phyloP scores from a whole-genome alignment of 2,888 invertebrate species.

The Leptinotarsa tumamoca region DNA sequence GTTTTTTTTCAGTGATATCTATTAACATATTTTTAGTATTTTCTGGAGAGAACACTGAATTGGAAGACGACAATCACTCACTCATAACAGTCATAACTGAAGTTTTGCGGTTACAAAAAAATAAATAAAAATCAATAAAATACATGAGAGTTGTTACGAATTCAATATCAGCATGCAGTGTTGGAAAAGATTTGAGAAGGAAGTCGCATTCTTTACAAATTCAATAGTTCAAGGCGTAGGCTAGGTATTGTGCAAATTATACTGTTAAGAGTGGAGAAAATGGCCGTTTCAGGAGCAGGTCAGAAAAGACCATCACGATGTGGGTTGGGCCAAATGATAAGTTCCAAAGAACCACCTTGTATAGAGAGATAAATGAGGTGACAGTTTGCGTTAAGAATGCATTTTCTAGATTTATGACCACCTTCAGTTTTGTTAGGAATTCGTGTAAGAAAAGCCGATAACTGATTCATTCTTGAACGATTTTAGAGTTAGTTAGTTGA shows the following conservation, averaged over 20 bases:
- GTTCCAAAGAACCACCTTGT: not conserved
- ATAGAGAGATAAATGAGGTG: conserved; percentile 8
- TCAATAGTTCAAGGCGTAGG: not conserved
- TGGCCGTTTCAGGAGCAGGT: not conserved
- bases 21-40: not conserved
- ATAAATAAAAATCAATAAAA: too few species aligned
- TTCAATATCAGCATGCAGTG: too few species aligned
- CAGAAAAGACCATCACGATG: conserved; percentile 3
- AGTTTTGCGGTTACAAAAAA: too few species aligned
- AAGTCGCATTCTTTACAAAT: not conserved
- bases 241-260: not conserved
- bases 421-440: not conserved
- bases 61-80: too few species aligned
- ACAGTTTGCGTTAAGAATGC: not conserved
- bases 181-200: not conserved
- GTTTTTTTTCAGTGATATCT: not conserved
- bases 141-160: too few species aligned
- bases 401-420: not conserved
- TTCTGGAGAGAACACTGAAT: not conserved
- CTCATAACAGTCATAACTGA: too few species aligned
- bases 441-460: not conserved
- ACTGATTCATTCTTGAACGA: not conserved
- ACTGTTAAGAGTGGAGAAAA: not conserved
- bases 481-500: too few species aligned
- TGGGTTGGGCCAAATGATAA: not conserved